Base-by-base conservation (phyloP, 2,797 vertebrate species). In the Leptodactylus fallax region DNA sequence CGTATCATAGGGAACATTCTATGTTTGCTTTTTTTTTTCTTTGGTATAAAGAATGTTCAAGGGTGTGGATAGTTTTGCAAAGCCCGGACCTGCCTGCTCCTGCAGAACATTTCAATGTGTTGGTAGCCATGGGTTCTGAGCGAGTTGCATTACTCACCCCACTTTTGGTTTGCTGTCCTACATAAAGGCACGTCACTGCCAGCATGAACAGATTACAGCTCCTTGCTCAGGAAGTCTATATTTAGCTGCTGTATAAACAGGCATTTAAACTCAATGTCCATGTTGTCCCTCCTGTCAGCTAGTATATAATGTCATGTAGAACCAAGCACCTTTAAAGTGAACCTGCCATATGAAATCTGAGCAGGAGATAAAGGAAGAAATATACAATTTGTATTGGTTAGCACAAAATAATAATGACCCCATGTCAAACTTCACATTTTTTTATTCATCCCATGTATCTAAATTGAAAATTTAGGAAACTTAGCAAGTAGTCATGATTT, bases 181-280 rank as follows among this genome's bases (percentile, higher is more conserved):
- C 55, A 49, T 56, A 13, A n/a, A 14, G 65, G n/a, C 53, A 58
- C 78, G 19, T 74, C 51, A 19, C 21, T 81, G 69, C 69, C 69
- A 65, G 56, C 56, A 77, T 67, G 56, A 67, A 36, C 69, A 56
- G 27, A 65, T 87, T 82, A 87, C 45, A 36, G 79, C 45, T 47
- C 79, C 58, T 12, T 3, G 69, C 23, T 84, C 81, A 78, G 72
- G 87, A 83, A 88, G 63, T 79, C 87, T 88, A 88, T 84, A 88
- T 71, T 84, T 88, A 88, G 63, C 61, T 25, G 27, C 49, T 83
- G 71, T 25, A 87, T 87, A 87, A 83, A 79, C 81, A 87, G 69
- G 13, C 69, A 45, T 61, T 69, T 79, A 88, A 79, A 78, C 67
- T 25, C 77, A n/a, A 7, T 56, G 65, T 83, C 81, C 72, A 55